phyloP scores from a whole-genome alignment of 2,888 invertebrate genomes.

The Pollenia griseotomentosa region DNA sequence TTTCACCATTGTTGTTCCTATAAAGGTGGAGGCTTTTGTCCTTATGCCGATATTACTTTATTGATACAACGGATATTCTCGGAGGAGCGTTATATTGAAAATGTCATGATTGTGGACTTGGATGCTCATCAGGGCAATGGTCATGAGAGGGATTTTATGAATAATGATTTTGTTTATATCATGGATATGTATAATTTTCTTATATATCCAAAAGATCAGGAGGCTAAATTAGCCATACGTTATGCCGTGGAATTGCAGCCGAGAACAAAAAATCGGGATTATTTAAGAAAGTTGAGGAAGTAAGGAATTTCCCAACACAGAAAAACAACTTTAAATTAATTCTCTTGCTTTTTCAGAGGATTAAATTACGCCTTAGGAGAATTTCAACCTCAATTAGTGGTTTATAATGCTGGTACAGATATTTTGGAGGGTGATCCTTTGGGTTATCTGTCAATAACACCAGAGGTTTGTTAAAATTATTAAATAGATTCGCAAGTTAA shows the following conservation, averaged over 20 bases:
- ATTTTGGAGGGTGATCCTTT: slow-evolving; percentile 91
- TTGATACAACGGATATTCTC: slow-evolving; percentile 89
- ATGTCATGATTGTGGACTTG: slow-evolving; percentile 94
- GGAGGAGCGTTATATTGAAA: slow-evolving; percentile 86
- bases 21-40: slow-evolving; percentile 94
- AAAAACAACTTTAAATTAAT: neutral
- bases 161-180: slow-evolving; percentile 90
- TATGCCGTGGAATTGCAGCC: slow-evolving; percentile 88
- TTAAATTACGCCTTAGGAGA: slow-evolving; percentile 88
- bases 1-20: slow-evolving; percentile 94
- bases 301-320: slow-evolving; percentile 66
- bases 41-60: slow-evolving; percentile 95
- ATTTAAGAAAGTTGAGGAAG: slow-evolving; percentile 88
- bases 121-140: slow-evolving; percentile 98
- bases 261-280: slow-evolving; percentile 88
- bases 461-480: slow-evolving; percentile 85
- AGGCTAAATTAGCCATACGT: slow-evolving; percentile 90
- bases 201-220: slow-evolving; percentile 92
- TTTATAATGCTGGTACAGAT: slow-evolving; percentile 98
- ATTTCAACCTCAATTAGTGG: slow-evolving; percentile 91
- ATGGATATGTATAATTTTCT: slow-evolving; percentile 93
- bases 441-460: slow-evolving; percentile 89
- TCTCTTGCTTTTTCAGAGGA: slow-evolving; percentile 85
- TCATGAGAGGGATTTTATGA: slow-evolving; percentile 91
- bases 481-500: neutral